Conservation (phyloP, 2,113 vertebrate genomes). For the Boulengeromyrus knoepffleri region DNA sequence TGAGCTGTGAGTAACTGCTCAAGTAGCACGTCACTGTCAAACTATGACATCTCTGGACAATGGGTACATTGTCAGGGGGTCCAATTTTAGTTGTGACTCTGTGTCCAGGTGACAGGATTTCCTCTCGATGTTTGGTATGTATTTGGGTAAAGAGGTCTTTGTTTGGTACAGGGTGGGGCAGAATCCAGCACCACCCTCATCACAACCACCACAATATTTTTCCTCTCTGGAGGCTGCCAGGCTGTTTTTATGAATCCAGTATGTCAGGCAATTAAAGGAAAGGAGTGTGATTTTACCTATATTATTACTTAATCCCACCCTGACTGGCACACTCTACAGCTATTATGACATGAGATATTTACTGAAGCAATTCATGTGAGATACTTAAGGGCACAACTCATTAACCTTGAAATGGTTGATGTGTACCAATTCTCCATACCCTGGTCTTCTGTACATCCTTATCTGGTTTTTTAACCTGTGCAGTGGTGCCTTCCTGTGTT, state of each 20-base stretch:
- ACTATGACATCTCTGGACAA: constrained; percentile 33
- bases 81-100: constrained; percentile 30
- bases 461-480: not conserved
- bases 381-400: not conserved
- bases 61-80: constrained; percentile 33
- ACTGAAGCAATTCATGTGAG: not conserved
- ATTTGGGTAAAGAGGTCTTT: constrained; percentile 38
- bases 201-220: constrained; percentile 44
- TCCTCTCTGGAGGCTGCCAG: not conserved
- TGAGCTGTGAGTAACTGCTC: not conserved
- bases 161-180: constrained; percentile 29
- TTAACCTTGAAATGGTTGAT: not conserved
- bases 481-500: not conserved
- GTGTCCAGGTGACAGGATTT: constrained; percentile 45
- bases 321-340: not conserved
- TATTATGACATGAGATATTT: not conserved
- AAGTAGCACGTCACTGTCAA: constrained; percentile 29
- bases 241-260: constrained; percentile 40
- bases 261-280: constrained; percentile 42
- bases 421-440: not conserved
- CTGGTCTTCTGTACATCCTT: not conserved
- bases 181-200: constrained; percentile 33
- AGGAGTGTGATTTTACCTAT: constrained; percentile 37
- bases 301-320: not conserved
- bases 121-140: constrained; percentile 37